Conservation (phyloP, 2,797 vertebrate species). For the Ara ararauna region DNA sequence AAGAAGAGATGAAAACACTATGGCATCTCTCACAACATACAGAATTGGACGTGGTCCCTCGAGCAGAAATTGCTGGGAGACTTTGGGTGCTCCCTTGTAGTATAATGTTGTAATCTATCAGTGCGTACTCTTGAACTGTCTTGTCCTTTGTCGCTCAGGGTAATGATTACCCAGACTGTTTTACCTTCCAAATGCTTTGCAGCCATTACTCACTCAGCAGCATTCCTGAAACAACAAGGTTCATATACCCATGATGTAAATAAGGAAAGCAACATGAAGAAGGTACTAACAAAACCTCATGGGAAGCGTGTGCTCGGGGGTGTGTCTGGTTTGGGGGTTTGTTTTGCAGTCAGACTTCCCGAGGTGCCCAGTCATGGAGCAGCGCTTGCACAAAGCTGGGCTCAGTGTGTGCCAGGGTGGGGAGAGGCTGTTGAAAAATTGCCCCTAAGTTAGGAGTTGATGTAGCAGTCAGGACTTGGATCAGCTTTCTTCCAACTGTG, state of each 20-base stretch:
- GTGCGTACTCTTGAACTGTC: background rate
- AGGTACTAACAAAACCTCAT: background rate
- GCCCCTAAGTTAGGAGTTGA: background rate
- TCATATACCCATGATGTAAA: background rate
- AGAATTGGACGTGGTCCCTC: background rate
- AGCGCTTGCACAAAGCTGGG: background rate
- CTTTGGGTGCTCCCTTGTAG: background rate
- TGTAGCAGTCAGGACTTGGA: background rate
- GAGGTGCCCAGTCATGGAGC: background rate
- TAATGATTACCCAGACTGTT: background rate
- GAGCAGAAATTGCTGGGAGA: background rate
- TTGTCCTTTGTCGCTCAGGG: background rate
- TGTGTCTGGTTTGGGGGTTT: background rate
- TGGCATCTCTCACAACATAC: background rate
- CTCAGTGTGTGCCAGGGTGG: background rate
- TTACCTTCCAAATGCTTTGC: conserved; percentile 12
- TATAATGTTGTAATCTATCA: background rate
- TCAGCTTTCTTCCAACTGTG: background rate
- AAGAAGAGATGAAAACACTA: background rate
- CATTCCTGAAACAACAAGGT: background rate
- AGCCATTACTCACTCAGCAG: background rate
- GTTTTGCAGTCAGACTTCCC: background rate
- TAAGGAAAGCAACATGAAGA: background rate
- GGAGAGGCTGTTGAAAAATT: background rate
- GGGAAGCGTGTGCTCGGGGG: background rate